Evolutionary conservation across 2,888 invertebrate species (phyloP).

Genomic region (Synanthedon vespiformis): DNA sequence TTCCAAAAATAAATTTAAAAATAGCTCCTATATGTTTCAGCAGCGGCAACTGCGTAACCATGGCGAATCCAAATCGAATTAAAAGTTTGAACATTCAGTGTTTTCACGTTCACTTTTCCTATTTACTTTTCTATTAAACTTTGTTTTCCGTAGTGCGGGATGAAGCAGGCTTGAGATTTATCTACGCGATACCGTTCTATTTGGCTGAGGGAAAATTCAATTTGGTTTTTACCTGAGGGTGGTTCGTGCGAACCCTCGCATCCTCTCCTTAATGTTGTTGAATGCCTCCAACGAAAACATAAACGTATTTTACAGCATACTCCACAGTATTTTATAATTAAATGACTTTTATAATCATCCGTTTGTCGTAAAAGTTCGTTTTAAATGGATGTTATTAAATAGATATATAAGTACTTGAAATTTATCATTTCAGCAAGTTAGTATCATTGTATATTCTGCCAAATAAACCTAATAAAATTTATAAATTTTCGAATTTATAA

Average conservation of each 20-base stretch:
- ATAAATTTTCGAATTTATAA: too few species aligned
- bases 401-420: too few species aligned
- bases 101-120: constrained; percentile 53
- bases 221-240: constrained; percentile 66
- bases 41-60: not conserved
- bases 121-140: constrained; percentile 66
- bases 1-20: too few species aligned
- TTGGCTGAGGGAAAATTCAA: constrained; percentile 61
- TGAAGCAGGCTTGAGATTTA: constrained; percentile 58
- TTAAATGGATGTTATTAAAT: not conserved
- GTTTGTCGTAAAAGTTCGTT: not conserved
- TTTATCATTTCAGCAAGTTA: too few species aligned
- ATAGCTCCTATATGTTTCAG: too few species aligned
- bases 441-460: too few species aligned
- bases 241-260: constrained; percentile 45
- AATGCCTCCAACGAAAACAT: constrained; percentile 33
- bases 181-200: constrained; percentile 62
- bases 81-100: constrained; percentile 51
- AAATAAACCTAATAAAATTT: too few species aligned
- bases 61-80: constrained; percentile 34
- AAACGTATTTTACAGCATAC: constrained; percentile 41
- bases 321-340: constrained; percentile 4
- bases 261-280: constrained; percentile 47
- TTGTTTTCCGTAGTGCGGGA: constrained; percentile 55
- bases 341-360: not conserved